A percentile compares a stretch with the other conserved stretches of the same genome.
Evolutionary conservation across 2,797 vertebrate genomes (phyloP).

Genomic region (Schizopygopsis pylzovi): DNA sequence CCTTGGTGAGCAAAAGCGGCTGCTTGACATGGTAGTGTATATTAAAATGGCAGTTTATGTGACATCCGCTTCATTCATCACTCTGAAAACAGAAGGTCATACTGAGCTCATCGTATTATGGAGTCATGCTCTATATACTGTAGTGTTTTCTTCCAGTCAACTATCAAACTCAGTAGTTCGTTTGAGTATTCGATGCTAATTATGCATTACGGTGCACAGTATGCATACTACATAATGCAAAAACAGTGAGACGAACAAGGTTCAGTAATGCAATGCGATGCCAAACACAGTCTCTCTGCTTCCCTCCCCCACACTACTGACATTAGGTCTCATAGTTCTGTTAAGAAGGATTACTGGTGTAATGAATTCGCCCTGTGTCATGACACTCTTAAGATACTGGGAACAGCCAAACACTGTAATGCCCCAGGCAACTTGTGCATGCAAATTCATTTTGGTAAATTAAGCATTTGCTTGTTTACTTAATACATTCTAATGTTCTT

Average conservation of each 20-base stretch:
- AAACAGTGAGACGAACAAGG: not conserved
- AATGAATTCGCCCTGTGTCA: conserved; percentile 5
- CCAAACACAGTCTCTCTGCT: not conserved
- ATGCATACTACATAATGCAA: not conserved
- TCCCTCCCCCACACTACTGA: conserved; percentile 18
- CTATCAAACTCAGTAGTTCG: not conserved
- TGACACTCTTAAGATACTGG: conserved; percentile 10
- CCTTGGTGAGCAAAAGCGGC: not conserved
- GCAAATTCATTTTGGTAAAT: not conserved
- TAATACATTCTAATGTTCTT: not conserved
- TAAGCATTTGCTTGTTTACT: conserved; percentile 8
- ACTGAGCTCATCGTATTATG: not conserved
- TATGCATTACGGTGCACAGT: not conserved
- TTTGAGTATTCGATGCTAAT: not conserved
- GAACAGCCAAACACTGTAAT: not conserved
- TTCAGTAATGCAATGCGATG: not conserved
- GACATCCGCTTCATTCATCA: not conserved
- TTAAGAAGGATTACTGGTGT: conserved; percentile 22
- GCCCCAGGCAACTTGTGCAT: not conserved
- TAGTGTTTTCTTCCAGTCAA: not conserved
- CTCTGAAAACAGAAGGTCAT: not conserved
- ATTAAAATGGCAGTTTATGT: not conserved
- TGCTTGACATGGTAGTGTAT: not conserved
- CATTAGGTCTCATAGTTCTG: conserved; percentile 5
- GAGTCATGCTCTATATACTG: not conserved